Evolutionary conservation across 2,113 vertebrate genomes (phyloP).

Genomic region (Raja brachyura): DNA sequence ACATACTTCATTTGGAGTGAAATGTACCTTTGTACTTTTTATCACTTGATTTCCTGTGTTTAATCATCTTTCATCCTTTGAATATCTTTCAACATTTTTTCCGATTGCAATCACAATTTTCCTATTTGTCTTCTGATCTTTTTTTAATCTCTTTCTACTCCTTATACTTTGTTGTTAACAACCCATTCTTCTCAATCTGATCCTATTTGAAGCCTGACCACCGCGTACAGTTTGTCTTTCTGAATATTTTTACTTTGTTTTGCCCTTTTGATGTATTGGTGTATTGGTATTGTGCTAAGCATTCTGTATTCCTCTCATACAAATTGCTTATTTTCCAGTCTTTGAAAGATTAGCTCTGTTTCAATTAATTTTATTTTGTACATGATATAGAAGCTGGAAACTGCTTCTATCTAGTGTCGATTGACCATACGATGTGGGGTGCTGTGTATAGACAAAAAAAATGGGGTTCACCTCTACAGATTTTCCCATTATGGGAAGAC

Average conservation of each 20-base stretch:
- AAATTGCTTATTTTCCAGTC: not conserved
- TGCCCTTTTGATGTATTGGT: not conserved
- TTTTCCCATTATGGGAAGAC: not conserved
- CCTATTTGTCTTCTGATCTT: too few relatives aligned
- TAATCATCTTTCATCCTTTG: not conserved
- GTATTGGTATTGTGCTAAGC: too few relatives aligned
- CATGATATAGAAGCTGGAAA: not conserved
- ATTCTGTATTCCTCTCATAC: not conserved
- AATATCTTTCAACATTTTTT: not conserved
- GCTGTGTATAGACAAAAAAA: not conserved
- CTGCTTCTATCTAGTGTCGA: not conserved
- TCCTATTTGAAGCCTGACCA: too few relatives aligned
- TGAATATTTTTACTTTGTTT: not conserved
- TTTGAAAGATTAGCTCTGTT: too few relatives aligned
- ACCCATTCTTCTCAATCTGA: too few relatives aligned
- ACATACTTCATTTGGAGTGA: not conserved
- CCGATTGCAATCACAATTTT: not conserved
- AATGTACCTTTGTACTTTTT: not conserved
- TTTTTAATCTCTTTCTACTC: not conserved
- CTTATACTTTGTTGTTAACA: too few relatives aligned
- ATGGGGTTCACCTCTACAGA: not conserved
- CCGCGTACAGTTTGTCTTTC: too few relatives aligned
- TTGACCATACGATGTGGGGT: not conserved
- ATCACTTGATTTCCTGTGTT: not conserved
- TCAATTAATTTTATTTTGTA: too few relatives aligned